Percentiles rank a stretch among this genome's conserved stretches.
These are phyloP conservation scores for Chrysochloris asiatica DNA, from an alignment of 2,113 vertebrate species.

Conservation along the genomic window DNA sequence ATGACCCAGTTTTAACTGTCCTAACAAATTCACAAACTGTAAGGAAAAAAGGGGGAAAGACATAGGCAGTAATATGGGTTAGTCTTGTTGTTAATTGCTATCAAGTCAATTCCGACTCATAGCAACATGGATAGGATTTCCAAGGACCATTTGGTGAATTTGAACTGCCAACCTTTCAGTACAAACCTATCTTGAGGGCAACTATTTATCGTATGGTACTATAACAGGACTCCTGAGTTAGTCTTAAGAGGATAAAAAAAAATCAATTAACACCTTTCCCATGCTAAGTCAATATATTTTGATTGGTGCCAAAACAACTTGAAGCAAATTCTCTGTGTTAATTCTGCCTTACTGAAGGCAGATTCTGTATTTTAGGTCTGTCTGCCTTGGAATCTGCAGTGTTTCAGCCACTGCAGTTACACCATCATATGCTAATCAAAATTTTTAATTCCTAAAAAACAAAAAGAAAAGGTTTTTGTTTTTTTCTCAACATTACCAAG, in stretches of 20 bases:
- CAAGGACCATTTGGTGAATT: too few relatives aligned
- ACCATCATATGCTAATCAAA: background rate
- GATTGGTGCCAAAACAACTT: background rate
- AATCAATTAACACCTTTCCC: background rate
- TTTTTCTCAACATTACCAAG: background rate
- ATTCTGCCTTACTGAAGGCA: too few relatives aligned
- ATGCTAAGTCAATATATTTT: background rate
- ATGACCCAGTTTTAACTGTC: background rate
- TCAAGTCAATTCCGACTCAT: too few relatives aligned
- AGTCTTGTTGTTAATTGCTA: too few relatives aligned
- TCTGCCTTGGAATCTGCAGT: background rate
- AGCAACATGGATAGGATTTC: too few relatives aligned
- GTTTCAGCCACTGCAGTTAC: background rate
- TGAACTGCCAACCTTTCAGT: too few relatives aligned
- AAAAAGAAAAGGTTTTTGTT: background rate
- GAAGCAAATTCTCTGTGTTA: background rate
- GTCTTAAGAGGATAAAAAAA: slow-evolving; percentile 2
- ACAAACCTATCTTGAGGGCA: too few relatives aligned
- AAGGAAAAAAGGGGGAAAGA: background rate
- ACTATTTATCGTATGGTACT: too few relatives aligned
- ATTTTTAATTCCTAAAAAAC: background rate
- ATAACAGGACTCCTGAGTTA: too few relatives aligned
- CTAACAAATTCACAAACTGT: background rate
- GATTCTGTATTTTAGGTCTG: background rate
- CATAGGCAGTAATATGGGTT: background rate